Evolutionary conservation across 2,113 vertebrate species (phyloP).

Genomic region (Tragelaphus imberbis): DNA sequence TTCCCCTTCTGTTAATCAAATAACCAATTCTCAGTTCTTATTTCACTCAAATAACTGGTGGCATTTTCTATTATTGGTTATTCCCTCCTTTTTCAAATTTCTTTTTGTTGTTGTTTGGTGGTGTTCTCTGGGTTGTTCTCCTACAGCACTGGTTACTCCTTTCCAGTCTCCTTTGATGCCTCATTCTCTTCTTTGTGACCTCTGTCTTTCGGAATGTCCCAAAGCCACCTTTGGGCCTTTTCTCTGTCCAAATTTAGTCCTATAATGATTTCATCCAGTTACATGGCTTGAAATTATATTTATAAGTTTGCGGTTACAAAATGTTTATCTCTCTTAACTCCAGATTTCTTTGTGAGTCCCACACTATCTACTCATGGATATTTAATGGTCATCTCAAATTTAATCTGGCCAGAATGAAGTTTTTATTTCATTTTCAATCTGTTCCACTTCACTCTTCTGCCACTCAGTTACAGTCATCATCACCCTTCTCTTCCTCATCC

Average conservation of each 20-base stretch:
- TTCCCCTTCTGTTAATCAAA: not conserved
- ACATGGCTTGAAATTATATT: not conserved
- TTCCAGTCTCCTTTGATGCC: not conserved
- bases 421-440: constrained; percentile 15
- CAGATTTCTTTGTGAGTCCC: not conserved
- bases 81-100: not conserved
- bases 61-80: not conserved
- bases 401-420: not conserved
- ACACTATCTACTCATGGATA: not conserved
- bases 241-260: not conserved
- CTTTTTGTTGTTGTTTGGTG: not conserved
- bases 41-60: not conserved
- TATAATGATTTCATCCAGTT: not conserved
- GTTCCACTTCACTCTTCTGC: not conserved
- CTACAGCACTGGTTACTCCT: not conserved
- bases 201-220: not conserved
- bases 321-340: not conserved
- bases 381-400: not conserved
- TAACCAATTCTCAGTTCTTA: not conserved
- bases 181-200: not conserved
- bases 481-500: not conserved
- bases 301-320: not conserved
- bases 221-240: not conserved
- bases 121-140: not conserved
- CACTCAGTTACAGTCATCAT: not conserved